Evolutionary conservation across 1,140 invertebrate genomes (phyloP), one percentile per base, ranked within the genome.

Genomic region (Calephelis nemesis): DNA sequence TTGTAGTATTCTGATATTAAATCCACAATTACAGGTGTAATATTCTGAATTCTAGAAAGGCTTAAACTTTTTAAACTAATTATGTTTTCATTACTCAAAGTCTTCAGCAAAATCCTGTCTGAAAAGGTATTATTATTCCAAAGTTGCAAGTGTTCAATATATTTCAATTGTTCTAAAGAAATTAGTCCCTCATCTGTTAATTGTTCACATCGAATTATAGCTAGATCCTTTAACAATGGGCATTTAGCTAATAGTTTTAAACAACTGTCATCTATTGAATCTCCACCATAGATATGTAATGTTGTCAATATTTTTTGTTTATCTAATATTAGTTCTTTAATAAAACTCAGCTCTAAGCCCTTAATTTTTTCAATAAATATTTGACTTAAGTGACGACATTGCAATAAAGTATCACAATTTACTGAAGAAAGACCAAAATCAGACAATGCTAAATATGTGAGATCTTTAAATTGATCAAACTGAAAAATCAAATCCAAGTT

Each of bases 81-180:
- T 63, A 91, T 73, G 60, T 73, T 76, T 0, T 80, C 73, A 66
- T 79, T 82, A 7, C 74, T 71, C 47, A 92, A 75, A 39, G 87
- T 84, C 67, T 71, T 78, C 3, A 85, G 64, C 42, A 92, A 70
- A 49, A 72, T 76, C 12, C 63, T 67, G 75, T 91, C 86, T 30
- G 87, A 78, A 75, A 92, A 92, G 62, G 78, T 83, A 8, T 54
- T 72, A 72, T 92, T 92, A 68, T 92, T 92, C 90, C 91, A 92
- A 48, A 92, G 75, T 64, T 92, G 88, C 68, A 92, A 72, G 65
- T 84, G 82, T 73, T 85, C 67, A 66, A 92, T 75, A 19, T 72
- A 69, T 65, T 77, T 81, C 6, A 90, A 75, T 70, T 83, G 77
- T 62, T 75, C 76, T 15, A 91, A 68, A 19, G 74, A 42, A 15